Conservation (phyloP, 1,140 invertebrate genomes). For the Sesamia nonagrioides region DNA sequence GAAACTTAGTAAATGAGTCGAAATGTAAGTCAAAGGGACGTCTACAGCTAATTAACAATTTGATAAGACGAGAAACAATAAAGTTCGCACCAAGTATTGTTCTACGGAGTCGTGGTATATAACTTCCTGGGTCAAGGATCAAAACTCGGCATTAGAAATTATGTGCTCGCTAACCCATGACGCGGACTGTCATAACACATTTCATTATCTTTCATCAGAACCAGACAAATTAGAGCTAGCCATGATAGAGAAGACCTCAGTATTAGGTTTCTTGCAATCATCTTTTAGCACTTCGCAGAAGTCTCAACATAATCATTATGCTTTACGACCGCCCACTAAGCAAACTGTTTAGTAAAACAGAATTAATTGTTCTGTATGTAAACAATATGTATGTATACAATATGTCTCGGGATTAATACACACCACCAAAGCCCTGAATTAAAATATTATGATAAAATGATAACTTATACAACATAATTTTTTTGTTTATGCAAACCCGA, state of each 20-base stretch:
- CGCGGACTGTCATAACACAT: neutral
- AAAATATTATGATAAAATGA: too few species aligned
- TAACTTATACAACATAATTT: too few species aligned
- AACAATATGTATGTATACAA: too few species aligned
- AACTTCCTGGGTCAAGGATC: conserved; percentile 2
- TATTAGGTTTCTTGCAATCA: conserved; percentile 2
- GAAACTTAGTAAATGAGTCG: too few species aligned
- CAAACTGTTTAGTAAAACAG: neutral
- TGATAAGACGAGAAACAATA: too few species aligned
- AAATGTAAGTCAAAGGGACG: too few species aligned
- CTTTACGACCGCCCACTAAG: neutral
- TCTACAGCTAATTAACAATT: too few species aligned
- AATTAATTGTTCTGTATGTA: too few species aligned
- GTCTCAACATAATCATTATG: neutral
- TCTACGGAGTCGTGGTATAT: neutral
- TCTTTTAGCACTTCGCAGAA: conserved; percentile 18
- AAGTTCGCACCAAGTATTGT: too few species aligned
- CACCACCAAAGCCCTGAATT: too few species aligned
- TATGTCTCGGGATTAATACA: too few species aligned
- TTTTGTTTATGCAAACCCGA: too few species aligned
- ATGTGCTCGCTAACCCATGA: conserved; percentile 7
- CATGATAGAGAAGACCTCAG: conserved; percentile 6
- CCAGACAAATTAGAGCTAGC: neutral
- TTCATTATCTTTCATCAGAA: conserved; percentile 20
- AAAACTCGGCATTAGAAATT: conserved; percentile 18